These are phyloP conservation scores for Buathra laborator DNA, from an alignment of 2,888 invertebrate genomes.

Conservation along the genomic window DNA sequence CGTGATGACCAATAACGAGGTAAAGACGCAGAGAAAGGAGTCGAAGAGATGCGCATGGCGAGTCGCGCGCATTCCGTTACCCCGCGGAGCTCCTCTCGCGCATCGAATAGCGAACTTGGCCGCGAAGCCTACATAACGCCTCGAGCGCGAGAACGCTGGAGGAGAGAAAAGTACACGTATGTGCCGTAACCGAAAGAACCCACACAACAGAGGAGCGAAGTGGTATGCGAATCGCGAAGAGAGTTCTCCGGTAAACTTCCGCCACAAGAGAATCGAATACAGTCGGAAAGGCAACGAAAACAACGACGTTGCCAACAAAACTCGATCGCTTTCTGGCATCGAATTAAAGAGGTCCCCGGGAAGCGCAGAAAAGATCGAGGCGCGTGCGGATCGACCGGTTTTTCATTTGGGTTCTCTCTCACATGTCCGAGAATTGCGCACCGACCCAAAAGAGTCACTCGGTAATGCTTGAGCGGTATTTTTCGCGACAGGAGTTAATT, in stretches of 20 bases:
- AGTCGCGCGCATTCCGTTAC: conserved; percentile 40
- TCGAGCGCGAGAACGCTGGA: conserved; percentile 35
- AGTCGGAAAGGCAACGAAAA: no score
- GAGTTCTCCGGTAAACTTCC: not conserved
- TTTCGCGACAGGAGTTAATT: conserved; percentile 68
- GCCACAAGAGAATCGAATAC: no score
- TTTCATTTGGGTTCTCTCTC: conserved; percentile 54
- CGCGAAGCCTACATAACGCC: conserved; percentile 70
- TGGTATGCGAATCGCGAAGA: not conserved
- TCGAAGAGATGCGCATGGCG: conserved; percentile 11
- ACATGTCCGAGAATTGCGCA: not conserved
- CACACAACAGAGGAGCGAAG: not conserved
- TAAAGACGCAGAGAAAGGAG: conserved; percentile 44
- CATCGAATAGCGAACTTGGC: conserved; percentile 69
- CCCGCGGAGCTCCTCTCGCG: not conserved
- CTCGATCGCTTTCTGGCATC: no score
- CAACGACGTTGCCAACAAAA: no score
- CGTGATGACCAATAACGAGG: conserved; percentile 24
- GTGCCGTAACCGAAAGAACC: not conserved
- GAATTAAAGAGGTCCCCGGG: not conserved
- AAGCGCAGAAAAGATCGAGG: conserved; percentile 22
- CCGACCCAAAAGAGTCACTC: not conserved
- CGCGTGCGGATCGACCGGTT: conserved; percentile 54
- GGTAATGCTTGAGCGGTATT: conserved; percentile 50
- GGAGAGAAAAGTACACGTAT: conserved; percentile 11